These are phyloP conservation scores for Zygaena filipendulae DNA, from an alignment of 2,888 invertebrate genomes.

Conservation along the genomic window DNA sequence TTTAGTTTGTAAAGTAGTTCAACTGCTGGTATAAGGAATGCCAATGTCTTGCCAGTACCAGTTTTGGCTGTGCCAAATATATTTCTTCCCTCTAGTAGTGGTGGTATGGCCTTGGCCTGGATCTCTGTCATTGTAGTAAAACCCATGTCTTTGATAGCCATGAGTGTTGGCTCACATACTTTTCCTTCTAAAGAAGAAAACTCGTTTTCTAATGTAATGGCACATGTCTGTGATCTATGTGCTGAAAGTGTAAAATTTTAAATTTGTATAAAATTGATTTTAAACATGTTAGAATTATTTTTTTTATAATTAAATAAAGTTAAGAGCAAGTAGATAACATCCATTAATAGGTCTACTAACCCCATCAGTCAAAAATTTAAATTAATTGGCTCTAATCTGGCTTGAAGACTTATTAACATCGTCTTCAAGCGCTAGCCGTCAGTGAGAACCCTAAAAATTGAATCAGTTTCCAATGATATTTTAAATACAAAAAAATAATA, in stretches of 20 bases:
- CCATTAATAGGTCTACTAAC: no score
- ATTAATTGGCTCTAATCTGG: no score
- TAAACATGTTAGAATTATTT: not conserved
- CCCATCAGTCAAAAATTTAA: no score
- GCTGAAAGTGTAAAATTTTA: no score
- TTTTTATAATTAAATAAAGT: not conserved
- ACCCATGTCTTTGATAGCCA: constrained; percentile 90
- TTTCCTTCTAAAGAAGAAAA: constrained; percentile 70
- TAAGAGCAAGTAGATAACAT: no score
- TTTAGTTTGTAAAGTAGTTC: constrained; percentile 90
- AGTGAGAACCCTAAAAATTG: no score
- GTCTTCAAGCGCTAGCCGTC: no score
- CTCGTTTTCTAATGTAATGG: constrained; percentile 69
- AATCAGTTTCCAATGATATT: no score
- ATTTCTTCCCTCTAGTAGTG: constrained; percentile 91
- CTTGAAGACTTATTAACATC: no score
- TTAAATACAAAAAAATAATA: no score
- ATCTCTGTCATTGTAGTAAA: constrained; percentile 96
- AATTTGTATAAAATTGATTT: constrained; percentile 3
- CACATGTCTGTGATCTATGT: constrained; percentile 72
- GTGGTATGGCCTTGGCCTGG: constrained; percentile 89
- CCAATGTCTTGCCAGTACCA: constrained; percentile 96
- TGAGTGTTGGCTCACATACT: constrained; percentile 85
- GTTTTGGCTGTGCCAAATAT: constrained; percentile 95
- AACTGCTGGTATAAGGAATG: constrained; percentile 95